Conservation (phyloP, 2,888 invertebrate genomes). For the Dicycla oo region DNA sequence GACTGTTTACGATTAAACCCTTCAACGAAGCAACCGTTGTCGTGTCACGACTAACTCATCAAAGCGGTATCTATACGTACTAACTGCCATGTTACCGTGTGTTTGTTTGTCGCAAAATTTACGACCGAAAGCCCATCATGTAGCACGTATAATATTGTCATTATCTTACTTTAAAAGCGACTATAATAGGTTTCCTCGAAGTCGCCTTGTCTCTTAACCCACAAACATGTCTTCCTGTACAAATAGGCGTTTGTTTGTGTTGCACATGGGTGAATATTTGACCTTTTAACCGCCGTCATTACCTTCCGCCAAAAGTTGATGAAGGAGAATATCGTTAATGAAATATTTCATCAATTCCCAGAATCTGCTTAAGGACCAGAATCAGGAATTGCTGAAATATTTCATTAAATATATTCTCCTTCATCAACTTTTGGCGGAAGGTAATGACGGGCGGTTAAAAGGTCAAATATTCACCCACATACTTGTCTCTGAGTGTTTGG, state of each 20-base stretch:
- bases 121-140: conserved; percentile 38
- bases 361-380: too few relatives aligned
- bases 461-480: too few relatives aligned
- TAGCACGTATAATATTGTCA: conserved; percentile 57
- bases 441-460: too few relatives aligned
- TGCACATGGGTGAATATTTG: too few relatives aligned
- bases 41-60: conserved; percentile 59
- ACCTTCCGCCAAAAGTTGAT: too few relatives aligned
- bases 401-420: too few relatives aligned
- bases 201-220: conserved; percentile 35
- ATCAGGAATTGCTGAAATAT: too few relatives aligned
- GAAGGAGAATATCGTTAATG: too few relatives aligned
- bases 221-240: conserved; percentile 54
- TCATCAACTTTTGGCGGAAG: too few relatives aligned
- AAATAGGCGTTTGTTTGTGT: conserved; percentile 48
- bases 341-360: too few relatives aligned
- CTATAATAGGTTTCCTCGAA: conserved; percentile 36
- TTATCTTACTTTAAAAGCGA: conserved; percentile 51
- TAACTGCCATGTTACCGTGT: conserved; percentile 25
- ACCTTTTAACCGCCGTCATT: too few relatives aligned
- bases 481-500: conserved; percentile 30
- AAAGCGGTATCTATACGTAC: conserved; percentile 34
- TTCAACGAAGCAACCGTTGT: conserved; percentile 11
- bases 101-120: conserved; percentile 42
- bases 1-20: neutral